Conservation (phyloP, 2,888 invertebrate genomes). For the Caenorhabditis sp. region DNA sequence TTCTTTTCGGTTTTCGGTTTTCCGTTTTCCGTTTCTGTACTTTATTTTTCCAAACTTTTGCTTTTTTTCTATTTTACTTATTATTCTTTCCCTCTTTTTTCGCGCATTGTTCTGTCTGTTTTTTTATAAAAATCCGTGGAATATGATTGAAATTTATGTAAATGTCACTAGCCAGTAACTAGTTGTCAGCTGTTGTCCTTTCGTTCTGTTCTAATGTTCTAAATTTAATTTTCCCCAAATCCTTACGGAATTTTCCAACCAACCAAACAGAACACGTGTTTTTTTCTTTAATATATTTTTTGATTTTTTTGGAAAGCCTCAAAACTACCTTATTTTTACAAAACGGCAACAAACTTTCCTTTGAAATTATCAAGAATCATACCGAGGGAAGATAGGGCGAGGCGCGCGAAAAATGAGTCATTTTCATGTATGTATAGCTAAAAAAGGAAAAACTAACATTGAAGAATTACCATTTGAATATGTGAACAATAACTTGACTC, state of each 20-base stretch:
- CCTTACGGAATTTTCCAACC: neutral
- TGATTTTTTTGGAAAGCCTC: too few species aligned
- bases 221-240: too few species aligned
- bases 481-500: too few species aligned
- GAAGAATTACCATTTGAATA: neutral
- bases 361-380: neutral
- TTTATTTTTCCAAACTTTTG: too few species aligned
- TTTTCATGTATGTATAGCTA: neutral
- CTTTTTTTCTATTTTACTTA: slow-evolving; percentile 26
- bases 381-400: too few species aligned
- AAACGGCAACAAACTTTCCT: neutral
- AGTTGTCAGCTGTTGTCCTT: too few species aligned
- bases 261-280: too few species aligned
- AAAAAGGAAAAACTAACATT: neutral
- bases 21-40: neutral
- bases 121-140: too few species aligned
- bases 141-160: too few species aligned
- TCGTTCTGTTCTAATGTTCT: too few species aligned
- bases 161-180: neutral
- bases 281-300: too few species aligned
- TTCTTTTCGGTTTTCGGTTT: slow-evolving; percentile 2
- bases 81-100: slow-evolving; percentile 20
- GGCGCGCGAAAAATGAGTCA: slow-evolving; percentile 6
- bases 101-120: slow-evolving; percentile 1
- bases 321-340: too few species aligned